Percentiles rank a stretch among this genome's conserved stretches.
These are phyloP conservation scores for Myotis findleyi DNA, from an alignment of 2,797 vertebrate genomes.

Conservation along the genomic window DNA sequence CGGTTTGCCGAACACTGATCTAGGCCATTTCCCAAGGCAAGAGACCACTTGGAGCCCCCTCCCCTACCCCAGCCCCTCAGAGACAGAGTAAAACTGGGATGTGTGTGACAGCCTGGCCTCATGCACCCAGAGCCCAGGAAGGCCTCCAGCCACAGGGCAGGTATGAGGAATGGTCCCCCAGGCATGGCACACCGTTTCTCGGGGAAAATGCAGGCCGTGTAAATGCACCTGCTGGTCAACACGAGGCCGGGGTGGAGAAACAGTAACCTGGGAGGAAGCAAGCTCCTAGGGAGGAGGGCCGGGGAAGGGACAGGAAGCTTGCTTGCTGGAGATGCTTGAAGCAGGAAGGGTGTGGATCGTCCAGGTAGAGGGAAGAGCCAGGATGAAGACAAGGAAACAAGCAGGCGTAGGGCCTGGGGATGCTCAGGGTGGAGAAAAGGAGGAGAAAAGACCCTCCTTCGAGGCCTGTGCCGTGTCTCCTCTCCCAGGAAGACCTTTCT, in stretches of 20 bases:
- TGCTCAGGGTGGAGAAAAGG: not conserved
- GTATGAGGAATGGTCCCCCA: not conserved
- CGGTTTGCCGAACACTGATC: not conserved
- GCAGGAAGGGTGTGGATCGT: accelerated
- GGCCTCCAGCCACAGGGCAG: not conserved
- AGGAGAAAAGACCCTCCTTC: not conserved
- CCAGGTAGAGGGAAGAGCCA: not conserved
- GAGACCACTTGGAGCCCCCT: not conserved
- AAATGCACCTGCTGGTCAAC: not conserved
- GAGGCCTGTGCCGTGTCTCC: not conserved
- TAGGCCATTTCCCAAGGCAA: not conserved
- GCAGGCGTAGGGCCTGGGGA: not conserved
- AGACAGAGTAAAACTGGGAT: not conserved
- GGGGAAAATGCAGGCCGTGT: accelerated
- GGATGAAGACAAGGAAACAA: not conserved
- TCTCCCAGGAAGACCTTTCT: constrained; percentile 2
- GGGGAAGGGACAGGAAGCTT: not conserved
- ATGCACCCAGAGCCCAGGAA: not conserved
- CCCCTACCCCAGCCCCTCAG: not conserved
- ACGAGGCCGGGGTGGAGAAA: not conserved
- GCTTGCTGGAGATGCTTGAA: not conserved
- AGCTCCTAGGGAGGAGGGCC: not conserved
- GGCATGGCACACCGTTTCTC: not conserved
- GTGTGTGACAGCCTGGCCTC: not conserved
- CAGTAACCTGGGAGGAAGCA: not conserved